Percentiles rank a stretch among this genome's conserved stretches.
Conservation (phyloP, 1,140 invertebrate genomes). For the Ceratina japonica region DNA sequence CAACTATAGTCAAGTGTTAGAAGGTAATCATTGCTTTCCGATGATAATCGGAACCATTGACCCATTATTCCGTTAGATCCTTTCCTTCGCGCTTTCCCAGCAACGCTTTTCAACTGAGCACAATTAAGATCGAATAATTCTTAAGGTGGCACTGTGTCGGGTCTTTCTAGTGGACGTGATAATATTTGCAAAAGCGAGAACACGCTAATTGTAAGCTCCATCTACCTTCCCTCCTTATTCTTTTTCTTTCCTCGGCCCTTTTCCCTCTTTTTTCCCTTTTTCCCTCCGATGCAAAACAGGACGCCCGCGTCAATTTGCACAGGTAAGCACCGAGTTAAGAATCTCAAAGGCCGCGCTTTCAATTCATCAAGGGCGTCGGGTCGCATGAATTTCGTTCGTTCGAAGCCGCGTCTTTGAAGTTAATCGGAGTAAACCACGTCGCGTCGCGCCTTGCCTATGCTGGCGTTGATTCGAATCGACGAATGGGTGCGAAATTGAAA, state of each 20-base stretch:
- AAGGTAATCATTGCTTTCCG: too few relatives aligned
- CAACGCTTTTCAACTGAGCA: slow-evolving; percentile 9
- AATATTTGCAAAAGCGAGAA: slow-evolving; percentile 30
- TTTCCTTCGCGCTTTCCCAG: neutral
- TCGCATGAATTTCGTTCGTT: slow-evolving; percentile 48
- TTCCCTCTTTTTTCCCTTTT: neutral
- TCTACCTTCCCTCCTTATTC: neutral
- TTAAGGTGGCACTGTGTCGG: neutral
- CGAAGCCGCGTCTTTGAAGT: slow-evolving; percentile 44
- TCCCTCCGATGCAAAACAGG: slow-evolving; percentile 49
- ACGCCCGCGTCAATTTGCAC: slow-evolving; percentile 49
- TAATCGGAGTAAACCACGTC: slow-evolving; percentile 49
- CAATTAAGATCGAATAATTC: slow-evolving; percentile 22
- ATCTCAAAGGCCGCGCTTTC: slow-evolving; percentile 52
- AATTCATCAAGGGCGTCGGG: slow-evolving; percentile 45
- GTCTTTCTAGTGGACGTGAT: slow-evolving; percentile 21
- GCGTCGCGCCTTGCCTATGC: slow-evolving; percentile 1
- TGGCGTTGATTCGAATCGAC: slow-evolving; percentile 6
- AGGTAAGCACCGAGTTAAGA: slow-evolving; percentile 55
- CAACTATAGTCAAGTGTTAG: too few relatives aligned
- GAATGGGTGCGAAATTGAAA: slow-evolving; percentile 33
- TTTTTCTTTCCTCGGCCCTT: neutral
- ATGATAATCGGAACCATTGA: slow-evolving; percentile 6
- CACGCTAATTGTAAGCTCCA: slow-evolving; percentile 40
- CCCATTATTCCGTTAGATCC: neutral